Base-by-base conservation (phyloP, 2,888 invertebrate species). In the Crematogaster levior region DNA sequence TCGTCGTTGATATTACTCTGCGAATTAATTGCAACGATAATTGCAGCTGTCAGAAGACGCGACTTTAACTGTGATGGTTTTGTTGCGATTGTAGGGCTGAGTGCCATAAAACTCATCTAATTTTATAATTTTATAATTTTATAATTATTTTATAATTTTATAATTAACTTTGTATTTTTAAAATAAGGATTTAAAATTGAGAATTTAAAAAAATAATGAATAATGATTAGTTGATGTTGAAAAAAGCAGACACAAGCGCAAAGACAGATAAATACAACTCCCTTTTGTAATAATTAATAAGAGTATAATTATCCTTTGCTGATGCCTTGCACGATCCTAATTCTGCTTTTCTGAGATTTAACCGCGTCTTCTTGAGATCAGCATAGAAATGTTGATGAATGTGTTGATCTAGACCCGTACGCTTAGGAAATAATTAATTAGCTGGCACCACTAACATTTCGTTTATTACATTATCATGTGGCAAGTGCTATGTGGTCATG, bases 371-470 rank as follows among this genome's bases (percentile, higher is more conserved):
- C 18, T 81, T 66, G 72, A 79, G 30, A 46, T 53, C 56, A 72
- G 53, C 37, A 24, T 18, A 7, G 46, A 68, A 53, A 51, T 53
- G 24, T 51, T 77, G 21, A 60, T 51, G 40, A 68, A 27, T 43
- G n/a, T 30, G 66, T 86, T 81, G 77, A 83, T 86, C 34, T 27
- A 58, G 51, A 70, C n/a, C 27, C 18, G 30, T 70, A 63, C 53
- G n/a, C 48, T 21, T 48, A 15, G 48, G 51, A 51, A 56, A 74
- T 65, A 56, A 83, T 81, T 86, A 83, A 86, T 86, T 83, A 79
- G 30, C 46, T 37, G 24, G 27, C 27, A 61, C 15, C 30, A n/a
- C 81, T 81, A 72, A 79, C 37, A 56, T 56, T 56, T 74, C 77
- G 74, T 63, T 75, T 43, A 61, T 75, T 75, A 60, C 70, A 30